Conservation (phyloP, 2,888 invertebrate species). For the Spatulosminthurus flaviceps region DNA sequence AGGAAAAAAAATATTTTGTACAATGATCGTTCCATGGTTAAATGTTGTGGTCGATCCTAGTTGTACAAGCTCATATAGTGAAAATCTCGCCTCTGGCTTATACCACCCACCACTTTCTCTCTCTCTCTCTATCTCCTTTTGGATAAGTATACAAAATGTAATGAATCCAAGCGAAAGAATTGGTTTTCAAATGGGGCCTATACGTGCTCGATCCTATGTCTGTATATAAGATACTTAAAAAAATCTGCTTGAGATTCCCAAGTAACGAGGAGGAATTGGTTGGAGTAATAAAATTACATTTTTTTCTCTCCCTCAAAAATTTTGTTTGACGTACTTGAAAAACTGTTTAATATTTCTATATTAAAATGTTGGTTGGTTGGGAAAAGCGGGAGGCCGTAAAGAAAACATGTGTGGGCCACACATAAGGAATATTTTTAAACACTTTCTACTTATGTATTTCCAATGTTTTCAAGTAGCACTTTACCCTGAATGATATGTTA, state of each 20-base stretch:
- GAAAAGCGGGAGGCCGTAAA: neutral
- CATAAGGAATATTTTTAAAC: no score
- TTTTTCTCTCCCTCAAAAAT: slow-evolving; percentile 8
- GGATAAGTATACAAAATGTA: neutral
- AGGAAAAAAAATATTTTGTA: no score
- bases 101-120: neutral
- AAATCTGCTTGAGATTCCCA: no score
- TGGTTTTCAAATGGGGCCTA: neutral
- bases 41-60: no score
- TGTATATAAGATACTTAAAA: no score
- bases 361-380: neutral
- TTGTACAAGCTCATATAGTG: neutral
- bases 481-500: no score
- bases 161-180: neutral
- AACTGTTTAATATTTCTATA: slow-evolving; percentile 7
- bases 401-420: no score
- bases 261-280: neutral
- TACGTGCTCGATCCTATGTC: neutral
- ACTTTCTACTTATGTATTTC: no score
- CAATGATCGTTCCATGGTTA: no score
- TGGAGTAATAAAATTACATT: slow-evolving; percentile 3
- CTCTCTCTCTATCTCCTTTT: neutral
- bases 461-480: no score
- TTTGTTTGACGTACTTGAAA: slow-evolving; percentile 13
- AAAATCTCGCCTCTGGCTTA: neutral